Percentiles rank a stretch among this genome's conserved stretches.
Evolutionary conservation across 1,140 invertebrate species (phyloP).

Genomic region (Anastrepha ludens): DNA sequence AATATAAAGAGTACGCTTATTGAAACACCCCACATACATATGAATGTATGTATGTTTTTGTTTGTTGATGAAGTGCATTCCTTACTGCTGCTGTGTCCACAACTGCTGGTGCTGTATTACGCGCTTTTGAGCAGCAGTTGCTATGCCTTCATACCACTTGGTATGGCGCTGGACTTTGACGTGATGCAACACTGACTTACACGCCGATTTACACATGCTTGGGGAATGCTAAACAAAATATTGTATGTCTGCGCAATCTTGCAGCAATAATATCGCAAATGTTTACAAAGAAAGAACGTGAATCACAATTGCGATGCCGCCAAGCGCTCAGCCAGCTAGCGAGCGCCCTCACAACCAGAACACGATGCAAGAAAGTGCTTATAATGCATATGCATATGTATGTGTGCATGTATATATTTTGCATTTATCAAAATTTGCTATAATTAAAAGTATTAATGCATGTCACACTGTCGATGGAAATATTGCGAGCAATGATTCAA

Average conservation of each 20-base stretch:
- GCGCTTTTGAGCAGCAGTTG: background rate
- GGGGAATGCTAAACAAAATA: conserved; percentile 22
- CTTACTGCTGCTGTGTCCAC: background rate
- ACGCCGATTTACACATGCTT: conserved; percentile 1
- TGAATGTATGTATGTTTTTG: background rate
- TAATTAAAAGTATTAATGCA: conserved; percentile 30
- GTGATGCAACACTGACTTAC: conserved; percentile 2
- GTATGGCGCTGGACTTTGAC: conserved; percentile 16
- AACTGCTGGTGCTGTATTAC: background rate
- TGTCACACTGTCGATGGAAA: conserved; percentile 1
- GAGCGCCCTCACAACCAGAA: background rate
- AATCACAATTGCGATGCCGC: background rate
- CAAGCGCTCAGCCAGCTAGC: background rate
- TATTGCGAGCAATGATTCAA: conserved; percentile 35
- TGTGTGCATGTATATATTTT: background rate
- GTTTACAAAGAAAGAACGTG: conserved; percentile 46
- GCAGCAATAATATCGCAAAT: background rate
- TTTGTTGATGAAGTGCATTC: conserved; percentile 9
- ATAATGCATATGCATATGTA: background rate
- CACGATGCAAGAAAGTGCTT: conserved; percentile 5
- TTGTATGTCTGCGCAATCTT: background rate
- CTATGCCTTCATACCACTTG: background rate
- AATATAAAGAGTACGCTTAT: no score
- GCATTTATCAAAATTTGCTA: conserved; percentile 28
- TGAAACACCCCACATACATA: no score